A percentile compares a stretch with the other conserved stretches of the same genome.
Conservation (phyloP, 2,888 invertebrate genomes). For the Lasius fuliginosus region DNA sequence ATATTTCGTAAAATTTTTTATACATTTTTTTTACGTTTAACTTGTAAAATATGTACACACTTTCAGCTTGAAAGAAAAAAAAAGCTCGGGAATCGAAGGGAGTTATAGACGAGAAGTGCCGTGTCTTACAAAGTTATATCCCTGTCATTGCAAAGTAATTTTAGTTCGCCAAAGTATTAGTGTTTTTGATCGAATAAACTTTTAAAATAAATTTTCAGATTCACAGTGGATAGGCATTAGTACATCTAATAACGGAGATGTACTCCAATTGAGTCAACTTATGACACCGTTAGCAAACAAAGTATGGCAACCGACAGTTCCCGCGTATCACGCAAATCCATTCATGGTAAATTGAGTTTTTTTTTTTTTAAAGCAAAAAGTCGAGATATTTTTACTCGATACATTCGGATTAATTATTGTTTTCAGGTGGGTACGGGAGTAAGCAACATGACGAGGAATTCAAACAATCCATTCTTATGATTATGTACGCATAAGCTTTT, state of each 20-base stretch:
- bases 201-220: conserved; percentile 75
- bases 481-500: conserved; percentile 75
- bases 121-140: not conserved
- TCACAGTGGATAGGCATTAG: conserved; percentile 83
- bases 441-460: conserved; percentile 85
- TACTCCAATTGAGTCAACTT: conserved; percentile 84
- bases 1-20: not conserved
- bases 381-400: not conserved
- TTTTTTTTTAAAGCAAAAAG: not conserved
- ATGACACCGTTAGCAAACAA: conserved; percentile 84
- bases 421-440: conserved; percentile 83
- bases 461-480: conserved; percentile 89
- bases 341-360: conserved; percentile 81
- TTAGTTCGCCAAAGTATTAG: not conserved
- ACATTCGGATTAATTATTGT: not conserved
- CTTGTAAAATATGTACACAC: not conserved
- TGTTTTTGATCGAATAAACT: conserved; percentile 7
- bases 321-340: conserved; percentile 85
- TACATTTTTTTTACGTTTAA: not conserved
- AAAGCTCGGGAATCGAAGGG: not conserved
- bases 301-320: conserved; percentile 84
- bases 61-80: not conserved
- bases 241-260: conserved; percentile 82
- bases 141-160: not conserved
- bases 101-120: not conserved